Conservation (phyloP, 2,888 invertebrate species). For the Galerucella calmariensis region DNA sequence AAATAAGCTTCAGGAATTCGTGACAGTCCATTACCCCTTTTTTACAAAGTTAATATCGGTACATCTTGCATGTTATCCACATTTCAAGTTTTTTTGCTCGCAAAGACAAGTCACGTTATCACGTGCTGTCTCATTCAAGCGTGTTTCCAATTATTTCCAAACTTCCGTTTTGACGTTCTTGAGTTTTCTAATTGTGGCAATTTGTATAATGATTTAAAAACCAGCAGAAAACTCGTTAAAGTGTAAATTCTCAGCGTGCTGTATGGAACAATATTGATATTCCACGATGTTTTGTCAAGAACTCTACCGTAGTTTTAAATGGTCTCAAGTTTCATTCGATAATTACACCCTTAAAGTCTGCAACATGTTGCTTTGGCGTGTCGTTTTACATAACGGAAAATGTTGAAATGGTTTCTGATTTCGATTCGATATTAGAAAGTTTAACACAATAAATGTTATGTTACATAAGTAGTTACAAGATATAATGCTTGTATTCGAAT, state of each 20-base stretch:
- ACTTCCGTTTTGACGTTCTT: neutral
- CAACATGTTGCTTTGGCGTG: constrained; percentile 16
- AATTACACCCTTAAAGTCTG: constrained; percentile 18
- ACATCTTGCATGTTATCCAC: neutral
- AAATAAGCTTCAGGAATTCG: neutral
- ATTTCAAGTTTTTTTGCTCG: neutral
- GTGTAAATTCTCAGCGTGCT: constrained; percentile 6
- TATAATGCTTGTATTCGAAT: neutral
- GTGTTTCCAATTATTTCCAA: neutral
- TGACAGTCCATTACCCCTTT: neutral
- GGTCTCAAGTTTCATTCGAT: constrained; percentile 25
- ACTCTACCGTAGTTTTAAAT: constrained; percentile 17
- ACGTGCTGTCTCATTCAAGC: neutral
- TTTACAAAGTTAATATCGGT: neutral
- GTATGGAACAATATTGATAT: constrained; percentile 20
- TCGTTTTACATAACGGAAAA: constrained; percentile 11
- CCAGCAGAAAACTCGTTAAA: constrained; percentile 16
- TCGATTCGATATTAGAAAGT: neutral
- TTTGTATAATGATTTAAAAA: constrained; percentile 9
- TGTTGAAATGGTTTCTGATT: neutral
- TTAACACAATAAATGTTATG: neutral
- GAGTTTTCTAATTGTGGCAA: constrained; percentile 18
- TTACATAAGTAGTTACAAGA: neutral
- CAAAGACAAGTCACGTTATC: constrained; percentile 2
- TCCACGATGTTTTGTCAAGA: constrained; percentile 16